Percentiles rank a stretch among this genome's conserved stretches.
phyloP scores from a whole-genome alignment of 2,113 vertebrate species.

The Pelecanoides urinatrix region DNA sequence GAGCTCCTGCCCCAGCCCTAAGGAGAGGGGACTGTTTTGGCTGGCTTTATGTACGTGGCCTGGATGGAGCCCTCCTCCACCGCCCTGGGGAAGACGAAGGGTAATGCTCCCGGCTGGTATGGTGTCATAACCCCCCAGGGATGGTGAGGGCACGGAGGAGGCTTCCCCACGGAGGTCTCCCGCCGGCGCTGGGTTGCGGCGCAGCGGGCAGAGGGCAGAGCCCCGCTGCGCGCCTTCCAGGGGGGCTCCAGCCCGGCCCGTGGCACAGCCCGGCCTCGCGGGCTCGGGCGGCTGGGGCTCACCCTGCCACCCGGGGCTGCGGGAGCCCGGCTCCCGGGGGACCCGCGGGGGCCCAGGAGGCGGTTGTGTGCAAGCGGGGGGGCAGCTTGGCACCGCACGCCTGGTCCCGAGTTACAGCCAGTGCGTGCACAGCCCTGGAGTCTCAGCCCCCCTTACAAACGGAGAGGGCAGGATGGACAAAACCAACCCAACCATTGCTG shows the following conservation, averaged over 20 bases:
- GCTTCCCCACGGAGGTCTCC: background rate
- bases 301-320: background rate
- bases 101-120: background rate
- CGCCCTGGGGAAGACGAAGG: slow-evolving; percentile 56
- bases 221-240: background rate
- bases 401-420: background rate
- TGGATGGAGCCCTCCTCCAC: slow-evolving; percentile 32
- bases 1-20: background rate
- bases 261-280: background rate
- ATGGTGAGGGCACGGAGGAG: background rate
- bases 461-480: rapidly evolving
- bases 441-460: background rate
- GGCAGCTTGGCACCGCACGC: rapidly evolving
- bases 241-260: background rate
- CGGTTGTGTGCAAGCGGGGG: background rate
- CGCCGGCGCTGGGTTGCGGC: rapidly evolving
- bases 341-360: rapidly evolving
- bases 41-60: slow-evolving; percentile 15
- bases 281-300: rapidly evolving
- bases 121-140: background rate
- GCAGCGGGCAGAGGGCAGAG: background rate
- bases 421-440: background rate
- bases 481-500: background rate
- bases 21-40: background rate
- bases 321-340: background rate